These are phyloP conservation scores for Clusia tigrina DNA, from an alignment of 2,888 invertebrate genomes.

Conservation along the genomic window DNA sequence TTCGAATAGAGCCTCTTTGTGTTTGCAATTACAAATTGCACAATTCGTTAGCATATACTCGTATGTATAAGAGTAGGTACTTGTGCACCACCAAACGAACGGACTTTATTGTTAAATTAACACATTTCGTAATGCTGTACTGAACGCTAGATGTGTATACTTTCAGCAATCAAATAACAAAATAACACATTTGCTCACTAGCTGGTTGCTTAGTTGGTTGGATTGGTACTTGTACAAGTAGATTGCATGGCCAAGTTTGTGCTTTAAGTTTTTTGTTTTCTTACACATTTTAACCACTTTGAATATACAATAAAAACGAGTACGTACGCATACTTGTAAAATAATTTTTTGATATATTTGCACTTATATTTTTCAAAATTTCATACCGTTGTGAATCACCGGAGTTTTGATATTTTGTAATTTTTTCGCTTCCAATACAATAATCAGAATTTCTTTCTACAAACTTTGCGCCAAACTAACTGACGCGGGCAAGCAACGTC, in stretches of 20 bases:
- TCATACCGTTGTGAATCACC: slow-evolving; percentile 17
- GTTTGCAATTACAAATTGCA: not conserved
- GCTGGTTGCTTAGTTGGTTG: not conserved
- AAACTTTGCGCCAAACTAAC: slow-evolving; percentile 43
- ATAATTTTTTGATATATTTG: slow-evolving; percentile 23
- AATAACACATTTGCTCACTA: not conserved
- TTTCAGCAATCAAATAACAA: not conserved
- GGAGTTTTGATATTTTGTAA: slow-evolving; percentile 33
- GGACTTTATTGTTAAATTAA: not conserved
- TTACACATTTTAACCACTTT: slow-evolving; percentile 3
- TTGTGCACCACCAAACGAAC: too few species aligned
- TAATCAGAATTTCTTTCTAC: too few species aligned
- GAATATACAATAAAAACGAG: too few species aligned
- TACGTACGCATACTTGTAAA: too few species aligned
- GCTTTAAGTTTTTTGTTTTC: slow-evolving; percentile 48
- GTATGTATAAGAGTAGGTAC: too few species aligned
- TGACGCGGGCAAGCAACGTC: slow-evolving; percentile 55
- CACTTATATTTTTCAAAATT: slow-evolving; percentile 17
- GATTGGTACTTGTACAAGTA: slow-evolving; percentile 45
- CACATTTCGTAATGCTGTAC: slow-evolving; percentile 5
- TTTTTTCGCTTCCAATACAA: slow-evolving; percentile 38
- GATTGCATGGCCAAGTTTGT: slow-evolving; percentile 43
- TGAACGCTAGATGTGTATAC: too few species aligned
- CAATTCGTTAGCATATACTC: slow-evolving; percentile 2
- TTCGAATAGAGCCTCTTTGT: too few species aligned